phyloP scores from a whole-genome alignment of 1,140 invertebrate species.

The Drosophila nigrodunni region DNA sequence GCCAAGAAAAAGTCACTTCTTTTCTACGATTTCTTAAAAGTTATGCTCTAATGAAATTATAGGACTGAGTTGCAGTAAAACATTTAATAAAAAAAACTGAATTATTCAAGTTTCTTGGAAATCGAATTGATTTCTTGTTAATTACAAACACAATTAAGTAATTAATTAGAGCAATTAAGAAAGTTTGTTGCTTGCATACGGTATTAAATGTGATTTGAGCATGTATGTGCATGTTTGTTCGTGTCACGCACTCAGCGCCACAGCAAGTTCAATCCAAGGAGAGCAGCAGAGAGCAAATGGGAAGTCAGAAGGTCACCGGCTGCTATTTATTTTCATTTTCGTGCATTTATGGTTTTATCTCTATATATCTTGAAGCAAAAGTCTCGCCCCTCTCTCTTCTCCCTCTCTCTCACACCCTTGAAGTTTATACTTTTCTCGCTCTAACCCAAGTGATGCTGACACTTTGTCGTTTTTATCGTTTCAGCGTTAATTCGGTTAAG shows the following conservation, averaged over 20 bases:
- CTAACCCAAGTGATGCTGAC: constrained; percentile 59
- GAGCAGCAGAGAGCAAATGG: neutral
- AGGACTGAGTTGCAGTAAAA: too few species aligned
- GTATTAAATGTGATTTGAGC: too few species aligned
- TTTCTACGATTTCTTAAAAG: too few species aligned
- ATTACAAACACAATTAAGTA: too few species aligned
- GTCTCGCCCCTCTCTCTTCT: neutral
- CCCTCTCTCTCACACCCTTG: neutral
- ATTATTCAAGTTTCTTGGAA: too few species aligned
- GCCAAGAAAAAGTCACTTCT: too few species aligned
- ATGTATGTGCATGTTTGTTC: neutral
- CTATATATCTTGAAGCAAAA: constrained; percentile 12
- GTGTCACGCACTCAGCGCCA: neutral
- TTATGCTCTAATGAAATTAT: too few species aligned
- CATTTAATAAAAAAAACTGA: too few species aligned
- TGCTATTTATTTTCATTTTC: constrained; percentile 82
- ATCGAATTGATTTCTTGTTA: too few species aligned
- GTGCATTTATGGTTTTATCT: constrained; percentile 79
- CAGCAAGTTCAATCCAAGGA: neutral
- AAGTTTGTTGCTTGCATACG: too few species aligned
- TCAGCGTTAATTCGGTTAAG: constrained; percentile 81
- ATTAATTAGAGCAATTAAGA: too few species aligned
- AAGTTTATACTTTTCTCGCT: neutral
- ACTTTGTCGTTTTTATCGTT: constrained; percentile 83
- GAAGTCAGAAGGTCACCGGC: constrained; percentile 50